Evolutionary conservation across 1,140 invertebrate species (phyloP).

Genomic region (Metopolophium dirhodum): DNA sequence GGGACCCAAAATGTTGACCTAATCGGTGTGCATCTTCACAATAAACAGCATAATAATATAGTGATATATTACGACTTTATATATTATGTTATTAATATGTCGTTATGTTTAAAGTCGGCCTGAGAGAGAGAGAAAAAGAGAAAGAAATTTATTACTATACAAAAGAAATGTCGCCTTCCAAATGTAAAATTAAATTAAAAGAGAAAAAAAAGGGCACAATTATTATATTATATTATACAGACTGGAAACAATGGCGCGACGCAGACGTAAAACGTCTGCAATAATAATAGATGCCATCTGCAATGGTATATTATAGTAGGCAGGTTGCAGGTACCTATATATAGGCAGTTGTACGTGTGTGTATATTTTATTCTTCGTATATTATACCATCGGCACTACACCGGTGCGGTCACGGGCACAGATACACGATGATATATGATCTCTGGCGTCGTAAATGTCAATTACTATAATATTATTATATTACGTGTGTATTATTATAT

Average conservation of each 20-base stretch:
- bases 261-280: constrained; percentile 24
- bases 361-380: neutral
- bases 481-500: neutral
- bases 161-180: neutral
- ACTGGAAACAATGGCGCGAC: constrained; percentile 25
- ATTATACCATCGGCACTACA: neutral
- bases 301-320: neutral
- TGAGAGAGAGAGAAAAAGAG: neutral
- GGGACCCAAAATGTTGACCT: too few species aligned
- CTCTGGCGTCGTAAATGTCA: constrained; percentile 16
- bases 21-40: too few species aligned
- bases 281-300: constrained; percentile 16
- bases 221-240: neutral
- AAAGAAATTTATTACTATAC: neutral
- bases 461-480: constrained; percentile 12
- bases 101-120: neutral
- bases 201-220: neutral
- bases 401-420: neutral
- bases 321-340: neutral
- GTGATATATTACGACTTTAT: neutral
- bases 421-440: constrained; percentile 21
- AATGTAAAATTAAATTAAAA: constrained; percentile 14
- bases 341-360: neutral
- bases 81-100: too few species aligned
- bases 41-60: too few species aligned